A percentile compares a stretch with the other conserved stretches of the same genome.
Evolutionary conservation across 2,888 invertebrate genomes (phyloP).

Genomic region (Chymomyza procnemis): DNA sequence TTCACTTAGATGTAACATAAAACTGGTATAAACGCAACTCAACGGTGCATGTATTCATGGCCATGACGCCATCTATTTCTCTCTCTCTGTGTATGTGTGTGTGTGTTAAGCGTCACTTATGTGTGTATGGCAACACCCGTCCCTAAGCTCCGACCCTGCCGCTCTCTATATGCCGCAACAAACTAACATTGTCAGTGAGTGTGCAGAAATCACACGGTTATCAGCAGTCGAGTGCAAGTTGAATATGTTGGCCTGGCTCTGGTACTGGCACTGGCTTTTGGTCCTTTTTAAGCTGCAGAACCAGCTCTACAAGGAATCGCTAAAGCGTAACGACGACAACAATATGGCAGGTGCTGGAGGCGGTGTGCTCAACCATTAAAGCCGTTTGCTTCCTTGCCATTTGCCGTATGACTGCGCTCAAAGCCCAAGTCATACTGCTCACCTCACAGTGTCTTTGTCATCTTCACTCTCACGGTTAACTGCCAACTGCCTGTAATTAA

Average conservation of each 20-base stretch:
- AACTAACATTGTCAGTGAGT: conserved; percentile 27
- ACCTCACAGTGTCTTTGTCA: neutral
- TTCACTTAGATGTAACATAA: conserved; percentile 74
- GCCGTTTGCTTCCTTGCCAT: conserved; percentile 69
- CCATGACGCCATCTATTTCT: conserved; percentile 41
- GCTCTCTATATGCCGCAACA: neutral
- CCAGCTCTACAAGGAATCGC: conserved; percentile 60
- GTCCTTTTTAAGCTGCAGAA: conserved; percentile 45
- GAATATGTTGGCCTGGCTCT: conserved; percentile 43
- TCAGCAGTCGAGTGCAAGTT: conserved; percentile 71
- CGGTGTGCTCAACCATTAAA: conserved; percentile 60
- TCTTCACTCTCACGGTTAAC: neutral
- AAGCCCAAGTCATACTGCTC: conserved; percentile 27
- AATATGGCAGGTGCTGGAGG: conserved; percentile 51
- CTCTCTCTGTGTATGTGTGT: conserved; percentile 22
- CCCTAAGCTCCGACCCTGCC: too few relatives aligned
- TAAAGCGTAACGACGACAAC: conserved; percentile 69
- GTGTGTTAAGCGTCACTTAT: conserved; percentile 13
- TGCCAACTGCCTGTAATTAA: conserved; percentile 68
- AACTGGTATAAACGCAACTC: conserved; percentile 67
- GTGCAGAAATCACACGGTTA: conserved; percentile 66
- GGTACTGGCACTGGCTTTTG: conserved; percentile 35
- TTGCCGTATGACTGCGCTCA: conserved; percentile 68
- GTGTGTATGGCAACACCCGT: neutral
- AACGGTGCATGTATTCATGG: conserved; percentile 66